Evolutionary conservation across 2,888 invertebrate species (phyloP), one percentile per base, ranked within the genome.

Genomic region (Nymphalis polychloros): DNA sequence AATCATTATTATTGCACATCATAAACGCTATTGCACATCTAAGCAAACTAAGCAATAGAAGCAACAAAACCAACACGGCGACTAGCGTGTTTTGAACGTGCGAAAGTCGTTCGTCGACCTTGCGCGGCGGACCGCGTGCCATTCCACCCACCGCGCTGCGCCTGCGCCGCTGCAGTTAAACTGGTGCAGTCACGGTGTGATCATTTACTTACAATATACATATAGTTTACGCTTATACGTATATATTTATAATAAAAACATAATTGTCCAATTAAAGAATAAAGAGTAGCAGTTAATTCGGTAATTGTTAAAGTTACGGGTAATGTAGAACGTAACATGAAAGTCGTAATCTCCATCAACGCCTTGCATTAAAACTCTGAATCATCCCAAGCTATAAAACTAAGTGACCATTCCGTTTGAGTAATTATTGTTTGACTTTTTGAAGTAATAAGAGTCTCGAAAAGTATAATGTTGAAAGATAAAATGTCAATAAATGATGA

Each of bases 91-190:
- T 70, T 80, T 78, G 81, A 86, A 81, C 87, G 85, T 91, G 90
- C 92, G 92, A 92, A 92, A 91, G 92, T 91, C 92, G 92, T 89
- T 84, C 90, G 87, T 88, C 92, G 91, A 91, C 92, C 92, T 91
- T 91, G 91, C 88, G 75, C 72, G 82, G 76, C 72, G 72, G 76
- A 65, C 84, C 82, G 86, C 89, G 82, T 89, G 85, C 90, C 88
- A 86, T 89, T 90, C 89, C 88, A 83, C 89, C 89, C 84, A 88
- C 87, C 83, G 83, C 81, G 81, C 81, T 82, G 77, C 78, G 78
- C 81, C 80, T 80, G 79, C 72, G 76, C 76, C 73, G 76, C 77
- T 76, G 76, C 75, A 75, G 67, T 67, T 71, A 71, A 77, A 78
- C 78, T 76, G 72, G 75, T 78, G 76, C 76, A 79, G 67, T 35